Evolutionary conservation across 1,140 invertebrate species (phyloP).

Genomic region (Saccostrea glomerata): DNA sequence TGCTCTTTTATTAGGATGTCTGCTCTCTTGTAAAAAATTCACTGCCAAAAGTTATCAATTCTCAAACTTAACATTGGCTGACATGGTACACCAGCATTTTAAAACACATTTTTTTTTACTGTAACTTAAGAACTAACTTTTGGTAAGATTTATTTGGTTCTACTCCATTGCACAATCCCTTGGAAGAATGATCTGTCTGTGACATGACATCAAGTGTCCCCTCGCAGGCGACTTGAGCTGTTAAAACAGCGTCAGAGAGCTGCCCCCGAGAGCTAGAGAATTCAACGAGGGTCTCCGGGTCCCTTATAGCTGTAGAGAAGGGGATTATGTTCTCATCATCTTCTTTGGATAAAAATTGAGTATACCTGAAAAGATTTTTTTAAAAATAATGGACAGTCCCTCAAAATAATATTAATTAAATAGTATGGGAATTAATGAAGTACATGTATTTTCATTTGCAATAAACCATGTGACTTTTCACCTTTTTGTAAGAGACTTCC

Average conservation of each 20-base stretch:
- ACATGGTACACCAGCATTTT: too few relatives aligned
- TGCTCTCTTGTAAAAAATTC: too few relatives aligned
- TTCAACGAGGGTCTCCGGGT: slow-evolving; percentile 71
- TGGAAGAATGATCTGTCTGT: not conserved
- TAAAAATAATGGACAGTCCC: not conserved
- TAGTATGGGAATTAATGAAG: too few relatives aligned
- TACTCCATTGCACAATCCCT: slow-evolving; percentile 52
- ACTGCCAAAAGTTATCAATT: too few relatives aligned
- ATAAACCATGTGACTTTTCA: slow-evolving; percentile 54
- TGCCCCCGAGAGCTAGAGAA: slow-evolving; percentile 73
- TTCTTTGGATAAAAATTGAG: slow-evolving; percentile 71
- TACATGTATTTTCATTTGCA: not conserved
- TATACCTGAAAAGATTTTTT: slow-evolving; percentile 67
- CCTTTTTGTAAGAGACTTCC: slow-evolving; percentile 78
- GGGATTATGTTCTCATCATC: slow-evolving; percentile 74
- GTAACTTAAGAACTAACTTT: not conserved
- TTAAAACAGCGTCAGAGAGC: slow-evolving; percentile 71
- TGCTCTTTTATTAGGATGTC: too few relatives aligned
- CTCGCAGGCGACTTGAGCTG: slow-evolving; percentile 73
- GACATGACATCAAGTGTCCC: slow-evolving; percentile 55
- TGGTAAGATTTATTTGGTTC: slow-evolving; percentile 31
- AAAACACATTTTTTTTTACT: not conserved
- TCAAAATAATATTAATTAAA: too few relatives aligned
- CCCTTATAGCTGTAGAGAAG: slow-evolving; percentile 74
- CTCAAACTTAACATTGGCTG: too few relatives aligned